These are phyloP conservation scores for Dendrolimus kikuchii DNA, from an alignment of 1,140 invertebrate genomes.

Conservation along the genomic window DNA sequence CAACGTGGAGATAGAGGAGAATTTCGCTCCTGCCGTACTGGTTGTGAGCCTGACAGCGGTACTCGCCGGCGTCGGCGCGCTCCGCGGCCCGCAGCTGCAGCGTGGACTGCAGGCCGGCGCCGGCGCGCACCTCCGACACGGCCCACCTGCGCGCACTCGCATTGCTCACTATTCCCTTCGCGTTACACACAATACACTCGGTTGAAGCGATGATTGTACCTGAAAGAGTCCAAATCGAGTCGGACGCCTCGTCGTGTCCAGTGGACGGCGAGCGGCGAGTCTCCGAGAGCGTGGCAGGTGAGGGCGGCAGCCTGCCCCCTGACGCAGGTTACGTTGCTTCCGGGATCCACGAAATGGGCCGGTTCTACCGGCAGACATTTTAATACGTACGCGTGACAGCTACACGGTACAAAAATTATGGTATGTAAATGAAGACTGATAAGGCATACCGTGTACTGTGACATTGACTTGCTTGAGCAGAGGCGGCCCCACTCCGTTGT, in stretches of 20 bases:
- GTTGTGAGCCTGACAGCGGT: slow-evolving; percentile 88
- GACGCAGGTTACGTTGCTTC: slow-evolving; percentile 34
- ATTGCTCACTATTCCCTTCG: too few species aligned
- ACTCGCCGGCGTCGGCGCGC: slow-evolving; percentile 85
- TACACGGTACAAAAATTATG: too few species aligned
- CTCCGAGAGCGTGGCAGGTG: slow-evolving; percentile 39
- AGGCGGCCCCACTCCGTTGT: slow-evolving; percentile 83
- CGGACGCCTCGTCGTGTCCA: slow-evolving; percentile 38
- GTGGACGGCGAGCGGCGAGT: slow-evolving; percentile 41
- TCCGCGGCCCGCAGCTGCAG: slow-evolving; percentile 76
- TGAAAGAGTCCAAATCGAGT: slow-evolving; percentile 40
- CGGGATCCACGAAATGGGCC: slow-evolving; percentile 34
- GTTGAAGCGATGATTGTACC: slow-evolving; percentile 18
- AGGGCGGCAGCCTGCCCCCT: slow-evolving; percentile 34
- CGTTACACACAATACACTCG: neutral
- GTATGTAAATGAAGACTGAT: neutral
- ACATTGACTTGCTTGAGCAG: slow-evolving; percentile 79
- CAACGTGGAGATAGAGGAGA: slow-evolving; percentile 83
- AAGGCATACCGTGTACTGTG: slow-evolving; percentile 76
- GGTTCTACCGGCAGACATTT: slow-evolving; percentile 24
- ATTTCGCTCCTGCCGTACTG: slow-evolving; percentile 85
- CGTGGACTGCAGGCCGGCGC: slow-evolving; percentile 77
- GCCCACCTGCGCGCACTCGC: slow-evolving; percentile 32
- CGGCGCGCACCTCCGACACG: slow-evolving; percentile 76
- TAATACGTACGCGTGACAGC: too few species aligned